Base-by-base conservation (phyloP, 1,140 invertebrate genomes). In the Caenorhabditis latens region DNA sequence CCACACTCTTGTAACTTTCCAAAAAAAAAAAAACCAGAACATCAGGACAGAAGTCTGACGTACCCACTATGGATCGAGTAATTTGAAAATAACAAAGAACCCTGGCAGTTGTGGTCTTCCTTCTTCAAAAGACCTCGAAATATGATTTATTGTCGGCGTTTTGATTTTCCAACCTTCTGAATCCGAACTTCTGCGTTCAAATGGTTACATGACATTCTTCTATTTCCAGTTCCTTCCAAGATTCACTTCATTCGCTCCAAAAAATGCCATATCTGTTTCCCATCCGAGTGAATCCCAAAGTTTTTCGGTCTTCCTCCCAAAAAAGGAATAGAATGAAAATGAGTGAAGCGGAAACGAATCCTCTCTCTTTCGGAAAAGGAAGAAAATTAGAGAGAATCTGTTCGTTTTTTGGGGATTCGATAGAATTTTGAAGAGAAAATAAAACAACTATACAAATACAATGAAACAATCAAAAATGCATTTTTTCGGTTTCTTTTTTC, bases 261-360 rank as follows among this genome's bases (percentile, higher is more conserved):
- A 32, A 32, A 32, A 32, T 32, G 32, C 32, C 32, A 32, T 32
- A 32, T 32, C 32, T 32, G 32, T 32, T 32, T 32, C 32, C 32
- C 32, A 32, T 32, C 32, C 21, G 61, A n/a, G 24, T 32, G 24
- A 63, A 63, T 13, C 42, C 65, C 14, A n/a, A 19, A 43, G 42
- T 4, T 14, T 19, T 71, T 65, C 7, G 21, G 16, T 71, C 19
- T 46, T 46, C 9, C 0, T 11, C 21, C 24, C 11, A 7, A 71
- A 43, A 71, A 71, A 43, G 5, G 46, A 71, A 11, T 7, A 16
- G 19, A 71, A 46, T n/a, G 14, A 71, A 71, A 71, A 43, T 14
- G 9, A 14, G 65, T 43, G 65, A 71, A 71, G 40, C 65, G 65
- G 42, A 71, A 71, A 71, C 65, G 65, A 71, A 43, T 43, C 42